Evolutionary conservation across 1,140 invertebrate species (phyloP).

Genomic region (Drosophila nigromelanica): DNA sequence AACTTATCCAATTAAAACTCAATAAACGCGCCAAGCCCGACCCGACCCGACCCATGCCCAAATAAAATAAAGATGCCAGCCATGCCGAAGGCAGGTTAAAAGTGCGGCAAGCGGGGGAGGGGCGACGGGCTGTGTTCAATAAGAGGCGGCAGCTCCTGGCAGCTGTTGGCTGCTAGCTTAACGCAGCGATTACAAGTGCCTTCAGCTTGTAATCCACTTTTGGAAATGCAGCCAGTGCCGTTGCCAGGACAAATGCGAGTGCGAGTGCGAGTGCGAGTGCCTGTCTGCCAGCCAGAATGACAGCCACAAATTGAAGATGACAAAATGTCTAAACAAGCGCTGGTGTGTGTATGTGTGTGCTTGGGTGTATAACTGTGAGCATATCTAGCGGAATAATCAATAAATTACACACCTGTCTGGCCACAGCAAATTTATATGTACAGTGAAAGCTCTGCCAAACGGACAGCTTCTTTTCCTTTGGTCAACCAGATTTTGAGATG

Average conservation of each 20-base stretch:
- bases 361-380: constrained; percentile 16
- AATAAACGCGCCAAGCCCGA: constrained; percentile 68
- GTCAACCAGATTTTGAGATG: no score
- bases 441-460: not conserved
- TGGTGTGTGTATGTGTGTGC: constrained; percentile 28
- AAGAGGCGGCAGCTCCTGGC: constrained; percentile 37
- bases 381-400: constrained; percentile 81
- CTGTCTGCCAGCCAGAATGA: constrained; percentile 62
- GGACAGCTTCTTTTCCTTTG: not conserved
- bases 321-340: constrained; percentile 80
- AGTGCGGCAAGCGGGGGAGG: constrained; percentile 3
- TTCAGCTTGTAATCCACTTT: constrained; percentile 82
- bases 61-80: constrained; percentile 72
- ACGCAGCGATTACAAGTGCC: constrained; percentile 82
- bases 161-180: constrained; percentile 52
- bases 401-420: constrained; percentile 83
- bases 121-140: constrained; percentile 55
- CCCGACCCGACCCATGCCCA: constrained; percentile 11
- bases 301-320: constrained; percentile 83
- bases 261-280: constrained; percentile 8
- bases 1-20: constrained; percentile 82
- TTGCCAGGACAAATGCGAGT: constrained; percentile 5
- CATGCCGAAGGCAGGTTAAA: constrained; percentile 35
- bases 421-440: constrained; percentile 61
- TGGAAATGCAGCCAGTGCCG: constrained; percentile 69